Conservation (phyloP, 2,113 vertebrate genomes). For the Echinops telfairi region DNA sequence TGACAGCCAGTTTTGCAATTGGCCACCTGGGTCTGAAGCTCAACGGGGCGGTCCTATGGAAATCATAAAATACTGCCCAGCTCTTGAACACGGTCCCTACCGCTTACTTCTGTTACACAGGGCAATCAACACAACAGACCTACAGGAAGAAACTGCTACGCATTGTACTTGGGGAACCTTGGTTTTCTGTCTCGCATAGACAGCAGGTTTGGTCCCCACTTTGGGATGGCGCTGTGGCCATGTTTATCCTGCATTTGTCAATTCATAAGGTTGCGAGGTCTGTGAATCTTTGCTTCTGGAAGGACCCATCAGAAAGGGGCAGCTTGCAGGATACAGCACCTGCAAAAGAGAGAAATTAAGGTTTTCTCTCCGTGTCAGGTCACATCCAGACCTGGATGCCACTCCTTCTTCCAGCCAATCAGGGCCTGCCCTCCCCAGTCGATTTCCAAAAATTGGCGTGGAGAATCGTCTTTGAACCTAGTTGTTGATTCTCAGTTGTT, state of each 20-base stretch:
- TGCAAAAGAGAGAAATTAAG: not conserved
- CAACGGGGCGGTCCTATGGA: not conserved
- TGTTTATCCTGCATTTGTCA: not conserved
- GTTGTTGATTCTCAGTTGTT: not conserved
- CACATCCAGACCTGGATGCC: not conserved
- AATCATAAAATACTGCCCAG: not conserved
- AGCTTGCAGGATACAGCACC: not conserved
- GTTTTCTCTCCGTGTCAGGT: not conserved
- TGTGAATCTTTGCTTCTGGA: not conserved
- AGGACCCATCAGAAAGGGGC: not conserved
- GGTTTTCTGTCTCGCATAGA: conserved; percentile 25
- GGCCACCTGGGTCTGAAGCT: not conserved
- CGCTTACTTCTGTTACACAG: not conserved
- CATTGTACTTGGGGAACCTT: not conserved
- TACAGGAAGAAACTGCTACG: not conserved
- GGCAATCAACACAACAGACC: not conserved
- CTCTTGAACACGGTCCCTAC: not conserved
- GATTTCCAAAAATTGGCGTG: not conserved
- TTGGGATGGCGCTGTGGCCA: not conserved
- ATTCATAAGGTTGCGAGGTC: not conserved
- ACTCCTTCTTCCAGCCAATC: not conserved
- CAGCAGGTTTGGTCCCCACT: not conserved
- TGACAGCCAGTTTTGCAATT: not conserved
- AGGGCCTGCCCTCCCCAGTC: not conserved
- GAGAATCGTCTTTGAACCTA: not conserved